Percentiles rank a stretch among this genome's conserved stretches.
Evolutionary conservation across 2,888 invertebrate species (phyloP).

Genomic region (Eudasyphora cyanicolor): DNA sequence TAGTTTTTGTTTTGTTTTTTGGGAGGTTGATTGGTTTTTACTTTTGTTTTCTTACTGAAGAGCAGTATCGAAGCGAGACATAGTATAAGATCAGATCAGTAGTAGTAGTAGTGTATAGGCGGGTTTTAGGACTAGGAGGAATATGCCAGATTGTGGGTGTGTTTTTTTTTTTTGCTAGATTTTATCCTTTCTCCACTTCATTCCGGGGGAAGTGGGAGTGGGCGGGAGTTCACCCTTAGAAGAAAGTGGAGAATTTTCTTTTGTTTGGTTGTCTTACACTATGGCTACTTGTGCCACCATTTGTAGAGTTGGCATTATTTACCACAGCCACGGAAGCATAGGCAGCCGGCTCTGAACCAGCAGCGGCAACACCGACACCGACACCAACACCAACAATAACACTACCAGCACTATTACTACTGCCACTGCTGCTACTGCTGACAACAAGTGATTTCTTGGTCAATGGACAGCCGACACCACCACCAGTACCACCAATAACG

Average conservation of each 20-base stretch:
- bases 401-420: constrained; percentile 14
- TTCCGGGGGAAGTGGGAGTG: background rate
- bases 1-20: constrained; percentile 11
- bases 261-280: constrained; percentile 71
- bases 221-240: constrained; percentile 56
- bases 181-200: constrained; percentile 9
- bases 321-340: constrained; percentile 75
- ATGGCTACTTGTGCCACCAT: constrained; percentile 66
- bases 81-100: constrained; percentile 37
- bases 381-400: constrained; percentile 59
- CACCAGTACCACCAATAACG: constrained; percentile 10
- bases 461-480: constrained; percentile 34
- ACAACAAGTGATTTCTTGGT: constrained; percentile 38
- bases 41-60: background rate
- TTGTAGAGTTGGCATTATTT: constrained; percentile 68
- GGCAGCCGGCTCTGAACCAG: constrained; percentile 69
- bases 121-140: constrained; percentile 28
- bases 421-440: constrained; percentile 37
- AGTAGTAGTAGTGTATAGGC: background rate
- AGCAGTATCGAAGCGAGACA: constrained; percentile 35
- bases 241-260: constrained; percentile 73
- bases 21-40: background rate
- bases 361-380: constrained; percentile 61
- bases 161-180: background rate
- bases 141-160: constrained; percentile 32